Base-by-base conservation (phyloP, 2,113 vertebrate genomes). In the Melospiza melodia region DNA sequence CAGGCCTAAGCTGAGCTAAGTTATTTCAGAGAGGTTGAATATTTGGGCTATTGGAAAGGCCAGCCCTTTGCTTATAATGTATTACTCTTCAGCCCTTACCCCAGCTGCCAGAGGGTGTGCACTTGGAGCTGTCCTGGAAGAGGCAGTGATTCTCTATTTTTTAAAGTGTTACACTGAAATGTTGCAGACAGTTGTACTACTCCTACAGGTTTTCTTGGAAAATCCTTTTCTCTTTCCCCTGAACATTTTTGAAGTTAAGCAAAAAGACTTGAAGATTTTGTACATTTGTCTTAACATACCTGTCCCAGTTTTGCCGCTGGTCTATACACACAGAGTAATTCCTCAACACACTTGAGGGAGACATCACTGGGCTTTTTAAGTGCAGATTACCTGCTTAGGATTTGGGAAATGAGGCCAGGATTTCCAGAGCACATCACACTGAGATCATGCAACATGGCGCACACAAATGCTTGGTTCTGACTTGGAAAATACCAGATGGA, bases 391-490 rank as follows among this genome's bases (percentile, higher is more conserved):
- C 94, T 86, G 83, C 68, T 77, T 28, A 62, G 73, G 73, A 30
- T 93, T 80, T 81, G 73, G 73, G 84, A 94, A 93, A 81, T 13
- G 48, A 91, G 77, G 87, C 68, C 87, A 84, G 77, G 84, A 89
- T 96, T 95, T 96, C 81, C 87, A 93, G 84, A 78, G 54, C 84
- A 66, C 76, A 46, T 58, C 83, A 61, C 55, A 14, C 48, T 37
- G 46, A 46, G 55, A 84, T 37, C 5, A 1, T 3, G 2, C 68
- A 58, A 27, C 54, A 49, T 69, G 55, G 44, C 86, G 59, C n/a
- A n/a, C 39, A 33, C 77, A 59, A 22, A 55, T 51, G 73, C 65
- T 92, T n/a, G 30, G 18, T 67, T 77, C 48, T 86, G 51, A 27
- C 59, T 61, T 67, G 73, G 80, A 81, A 92, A 94, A 87, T 58